Conservation (phyloP, 2,888 invertebrate species). For the Archaeoteleia sp. region DNA sequence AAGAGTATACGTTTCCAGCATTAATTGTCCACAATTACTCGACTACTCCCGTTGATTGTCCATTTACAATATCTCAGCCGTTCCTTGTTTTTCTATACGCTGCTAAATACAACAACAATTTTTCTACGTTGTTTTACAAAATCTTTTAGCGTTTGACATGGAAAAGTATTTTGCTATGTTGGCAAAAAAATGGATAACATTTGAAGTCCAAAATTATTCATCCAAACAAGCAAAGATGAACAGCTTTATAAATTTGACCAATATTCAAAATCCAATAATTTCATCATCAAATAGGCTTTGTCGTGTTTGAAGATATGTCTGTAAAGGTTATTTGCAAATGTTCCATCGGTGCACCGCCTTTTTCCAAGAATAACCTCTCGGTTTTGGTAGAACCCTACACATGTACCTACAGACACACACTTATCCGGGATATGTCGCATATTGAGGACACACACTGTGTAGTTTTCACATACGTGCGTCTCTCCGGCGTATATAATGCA, state of each 20-base stretch:
- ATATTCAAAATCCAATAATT: too few relatives aligned
- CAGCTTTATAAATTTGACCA: too few relatives aligned
- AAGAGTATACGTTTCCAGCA: too few relatives aligned
- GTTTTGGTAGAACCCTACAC: conserved; percentile 38
- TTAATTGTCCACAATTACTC: conserved; percentile 35
- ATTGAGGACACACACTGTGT: conserved; percentile 34
- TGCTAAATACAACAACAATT: background rate
- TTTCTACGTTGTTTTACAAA: background rate
- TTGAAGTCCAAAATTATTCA: too few relatives aligned
- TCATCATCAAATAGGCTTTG: too few relatives aligned
- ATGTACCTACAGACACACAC: conserved; percentile 40
- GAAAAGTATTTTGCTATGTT: too few relatives aligned
- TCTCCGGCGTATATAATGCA: conserved; percentile 41
- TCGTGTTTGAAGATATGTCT: conserved; percentile 42
- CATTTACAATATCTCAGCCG: conserved; percentile 3
- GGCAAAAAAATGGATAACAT: too few relatives aligned
- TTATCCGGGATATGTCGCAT: conserved; percentile 50
- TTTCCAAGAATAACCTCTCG: conserved; percentile 45
- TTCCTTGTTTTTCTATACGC: background rate
- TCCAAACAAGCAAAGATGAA: too few relatives aligned
- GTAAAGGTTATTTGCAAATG: conserved; percentile 45
- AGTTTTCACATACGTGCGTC: conserved; percentile 35
- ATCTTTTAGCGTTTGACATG: too few relatives aligned
- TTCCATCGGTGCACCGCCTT: conserved; percentile 41
- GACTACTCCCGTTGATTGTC: conserved; percentile 14